Evolutionary conservation across 2,797 vertebrate genomes (phyloP), one percentile per base, ranked within the genome.

Genomic region (Ceryle rudis): DNA sequence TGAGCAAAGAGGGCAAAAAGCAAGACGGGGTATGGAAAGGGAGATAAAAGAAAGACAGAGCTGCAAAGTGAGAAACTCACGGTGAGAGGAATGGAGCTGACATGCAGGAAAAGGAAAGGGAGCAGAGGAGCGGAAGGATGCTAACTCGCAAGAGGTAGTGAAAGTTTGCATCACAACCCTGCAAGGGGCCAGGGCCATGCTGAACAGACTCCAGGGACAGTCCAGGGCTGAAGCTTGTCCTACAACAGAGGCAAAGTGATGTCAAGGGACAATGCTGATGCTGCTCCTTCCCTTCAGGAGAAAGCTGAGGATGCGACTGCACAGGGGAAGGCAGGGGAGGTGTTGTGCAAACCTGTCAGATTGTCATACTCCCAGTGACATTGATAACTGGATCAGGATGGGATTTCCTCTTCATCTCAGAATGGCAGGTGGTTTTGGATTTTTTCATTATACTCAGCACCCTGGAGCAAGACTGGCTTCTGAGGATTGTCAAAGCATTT

Each of bases 381-480:
- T 2, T 75, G 26, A 22, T 72, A 37, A 46, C 18, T 2, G 11
- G 10, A 41, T 87, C 42, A 52, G 58, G 33, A 49, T 25, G 42
- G 46, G 41, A 69, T 69, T 86, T 87, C 41, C 21, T 70, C 25
- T 39, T 41, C 20, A 22, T 6, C 28, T 71, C 5, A 14, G 10
- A 9, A 28, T 2, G 7, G 3, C 25, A 67, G 22, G 33, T 22
- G 10, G 2, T 2, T 3, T 62, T 77, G 28, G 18, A 6, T 3
- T 2, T 3, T 69, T 73, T 64, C 81, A 6, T 54, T 60, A 21
- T 62, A 67, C 42, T 78, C 28, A 11, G 39, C 35, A 37, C 23
- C 12, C 29, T 55, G 49, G 42, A 92, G 47, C 39, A 47, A 46
- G 23, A 23, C 5, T n/a, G 26, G 23, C 6, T 85, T 72, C 31